Conservation (phyloP, 2,113 vertebrate species). For the Gavia stellata region DNA sequence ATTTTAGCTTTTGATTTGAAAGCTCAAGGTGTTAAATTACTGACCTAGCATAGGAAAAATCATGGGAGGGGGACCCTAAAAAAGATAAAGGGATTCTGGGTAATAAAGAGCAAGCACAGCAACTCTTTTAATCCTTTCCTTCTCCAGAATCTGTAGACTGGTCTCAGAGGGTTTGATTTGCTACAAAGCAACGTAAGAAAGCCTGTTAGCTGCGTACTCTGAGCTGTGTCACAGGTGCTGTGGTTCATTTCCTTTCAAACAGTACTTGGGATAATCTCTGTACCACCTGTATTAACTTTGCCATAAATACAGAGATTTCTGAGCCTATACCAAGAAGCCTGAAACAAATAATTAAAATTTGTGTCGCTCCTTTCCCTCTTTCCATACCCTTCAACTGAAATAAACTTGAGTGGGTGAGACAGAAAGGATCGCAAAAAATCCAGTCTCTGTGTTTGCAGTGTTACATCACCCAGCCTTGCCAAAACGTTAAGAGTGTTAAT, state of each 20-base stretch:
- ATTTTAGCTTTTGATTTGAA: constrained; percentile 72
- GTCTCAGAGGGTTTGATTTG: constrained; percentile 35
- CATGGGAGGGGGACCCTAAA: constrained; percentile 38
- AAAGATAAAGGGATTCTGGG: constrained; percentile 65
- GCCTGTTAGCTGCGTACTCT: background rate
- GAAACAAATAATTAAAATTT: background rate
- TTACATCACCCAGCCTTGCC: background rate
- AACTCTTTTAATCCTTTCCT: constrained; percentile 60
- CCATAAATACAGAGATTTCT: background rate
- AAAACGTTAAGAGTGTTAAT: background rate
- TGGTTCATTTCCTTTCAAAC: background rate
- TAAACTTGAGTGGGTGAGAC: background rate
- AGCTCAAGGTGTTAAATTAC: constrained; percentile 74
- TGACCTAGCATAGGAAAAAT: constrained; percentile 61
- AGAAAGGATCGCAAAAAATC: constrained; percentile 18
- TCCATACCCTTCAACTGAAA: background rate
- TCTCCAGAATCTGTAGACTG: constrained; percentile 42
- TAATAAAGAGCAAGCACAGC: constrained; percentile 58
- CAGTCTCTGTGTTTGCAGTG: background rate
- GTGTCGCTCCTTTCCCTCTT: background rate
- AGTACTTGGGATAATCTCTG: background rate
- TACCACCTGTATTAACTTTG: constrained; percentile 9
- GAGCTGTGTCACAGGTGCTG: constrained; percentile 33
- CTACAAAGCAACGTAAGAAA: background rate
- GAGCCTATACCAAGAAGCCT: background rate